Base-by-base conservation (phyloP, 1,140 invertebrate species). In the Pseudomyrmex dendroicus region DNA sequence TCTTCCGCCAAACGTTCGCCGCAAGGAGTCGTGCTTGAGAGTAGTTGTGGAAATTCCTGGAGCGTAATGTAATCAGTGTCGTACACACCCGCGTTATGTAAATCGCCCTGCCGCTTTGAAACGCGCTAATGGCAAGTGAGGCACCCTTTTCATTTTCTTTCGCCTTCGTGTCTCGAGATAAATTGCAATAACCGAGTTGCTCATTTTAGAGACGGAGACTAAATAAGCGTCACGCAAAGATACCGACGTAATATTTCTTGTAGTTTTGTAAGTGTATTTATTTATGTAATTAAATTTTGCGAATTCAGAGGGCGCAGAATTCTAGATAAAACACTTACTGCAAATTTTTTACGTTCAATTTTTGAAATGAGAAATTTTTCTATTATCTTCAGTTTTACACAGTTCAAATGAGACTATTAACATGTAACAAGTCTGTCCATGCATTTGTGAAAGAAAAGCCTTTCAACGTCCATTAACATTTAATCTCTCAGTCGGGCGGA, bases 401-500 rank as follows among this genome's bases (percentile, higher is more conserved):
- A 54, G 9, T 44, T 77, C 35, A 12, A 52, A 44, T 64, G 22
- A 54, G 66, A 77, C 17, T 76, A 20, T n/a, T 25, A 44, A 64
- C 46, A 46, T 35, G 20, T 48, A 70, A 59, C 54, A 12, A 50
- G 64, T 48, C 44, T 9, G 35, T 46, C 25, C 44, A 4, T 7
- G 52, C 52, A 57, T 68, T 68, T 78, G 13, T 8, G 48, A 48
- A 54, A 57, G 20, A n/a, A 44, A 73, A 85, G 61, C 46, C 9
- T 68, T 56, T 35, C 59, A 57, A 20, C 70, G 48, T 57, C 50
- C 61, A 83, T 86, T 87, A 87, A 83, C 48, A 50, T 70, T 87
- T 86, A 86, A 87, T 86, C 74, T 73, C 44, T 59, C 44, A 25
- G 64, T 83, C 64, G 54, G 35, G 46, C 46, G 63, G n/a, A 48